These are phyloP conservation scores for Anadara kagoshimensis DNA, from an alignment of 1,140 invertebrate species.

Conservation along the genomic window DNA sequence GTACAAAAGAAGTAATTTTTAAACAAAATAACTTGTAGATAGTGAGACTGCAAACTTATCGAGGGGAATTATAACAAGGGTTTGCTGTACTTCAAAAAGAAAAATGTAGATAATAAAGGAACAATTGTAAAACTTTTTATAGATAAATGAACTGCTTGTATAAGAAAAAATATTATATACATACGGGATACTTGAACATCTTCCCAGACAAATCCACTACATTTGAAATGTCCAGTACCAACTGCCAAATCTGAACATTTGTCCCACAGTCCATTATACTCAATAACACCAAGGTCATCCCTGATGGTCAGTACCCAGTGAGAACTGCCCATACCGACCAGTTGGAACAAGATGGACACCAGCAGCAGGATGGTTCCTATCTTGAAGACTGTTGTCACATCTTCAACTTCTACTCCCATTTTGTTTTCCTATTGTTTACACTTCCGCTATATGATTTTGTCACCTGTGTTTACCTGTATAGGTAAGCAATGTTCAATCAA, in stretches of 20 bases:
- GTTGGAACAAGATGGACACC: constrained; percentile 12
- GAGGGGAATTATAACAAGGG: too few species aligned
- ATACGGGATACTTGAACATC: constrained; percentile 40
- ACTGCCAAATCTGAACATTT: constrained; percentile 37
- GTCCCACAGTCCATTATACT: constrained; percentile 40
- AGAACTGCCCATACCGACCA: constrained; percentile 19
- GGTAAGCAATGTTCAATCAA: too few species aligned
- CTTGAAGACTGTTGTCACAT: constrained; percentile 8
- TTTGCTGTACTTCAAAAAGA: too few species aligned
- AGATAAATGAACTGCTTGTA: too few species aligned
- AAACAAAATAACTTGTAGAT: too few species aligned
- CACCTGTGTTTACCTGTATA: too few species aligned
- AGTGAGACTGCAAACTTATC: too few species aligned
- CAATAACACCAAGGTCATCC: constrained; percentile 14
- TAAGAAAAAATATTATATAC: constrained; percentile 4
- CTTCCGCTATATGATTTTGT: constrained; percentile 4
- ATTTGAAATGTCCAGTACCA: constrained; percentile 26
- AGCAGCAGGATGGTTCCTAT: constrained; percentile 11
- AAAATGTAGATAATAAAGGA: too few species aligned
- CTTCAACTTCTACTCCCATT: constrained; percentile 16
- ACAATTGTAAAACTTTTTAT: too few species aligned
- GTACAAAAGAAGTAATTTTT: too few species aligned
- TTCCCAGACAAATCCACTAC: constrained; percentile 37
- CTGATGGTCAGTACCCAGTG: constrained; percentile 33
- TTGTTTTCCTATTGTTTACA: neutral